phyloP scores from a whole-genome alignment of 2,888 invertebrate species.

The Xestobium rufovillosum region DNA sequence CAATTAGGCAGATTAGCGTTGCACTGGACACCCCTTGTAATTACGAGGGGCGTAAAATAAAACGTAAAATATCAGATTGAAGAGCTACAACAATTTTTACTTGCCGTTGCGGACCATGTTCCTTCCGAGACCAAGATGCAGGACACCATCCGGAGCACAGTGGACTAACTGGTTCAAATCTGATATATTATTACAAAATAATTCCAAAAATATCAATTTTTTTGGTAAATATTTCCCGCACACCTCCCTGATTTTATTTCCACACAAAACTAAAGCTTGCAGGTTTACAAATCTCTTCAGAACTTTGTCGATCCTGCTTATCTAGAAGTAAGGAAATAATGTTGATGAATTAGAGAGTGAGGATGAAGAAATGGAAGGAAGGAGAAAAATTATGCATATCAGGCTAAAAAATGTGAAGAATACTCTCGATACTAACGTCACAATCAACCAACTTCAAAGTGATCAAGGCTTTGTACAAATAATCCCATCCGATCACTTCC shows the following conservation, averaged over 20 bases:
- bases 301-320: slow-evolving; percentile 44
- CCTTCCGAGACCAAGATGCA: slow-evolving; percentile 48
- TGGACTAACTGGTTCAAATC: slow-evolving; percentile 36
- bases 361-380: no score
- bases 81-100: no score
- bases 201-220: slow-evolving; percentile 43
- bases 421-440: neutral
- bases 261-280: slow-evolving; percentile 44
- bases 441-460: slow-evolving; percentile 25
- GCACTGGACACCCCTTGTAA: slow-evolving; percentile 17
- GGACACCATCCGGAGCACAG: slow-evolving; percentile 39
- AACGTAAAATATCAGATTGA: no score
- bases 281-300: slow-evolving; percentile 42
- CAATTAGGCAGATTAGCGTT: slow-evolving; percentile 44
- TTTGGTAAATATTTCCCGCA: slow-evolving; percentile 40
- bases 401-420: no score
- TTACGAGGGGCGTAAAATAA: no score
- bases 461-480: slow-evolving; percentile 26
- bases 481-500: slow-evolving; percentile 28
- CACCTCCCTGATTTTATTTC: slow-evolving; percentile 39
- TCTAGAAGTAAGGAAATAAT: no score
- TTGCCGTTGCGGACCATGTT: slow-evolving; percentile 42
- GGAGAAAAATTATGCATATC: no score
- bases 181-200: slow-evolving; percentile 45
- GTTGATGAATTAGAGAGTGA: no score